Conservation (phyloP, 2,888 invertebrate species). For the Trachelus stipa region DNA sequence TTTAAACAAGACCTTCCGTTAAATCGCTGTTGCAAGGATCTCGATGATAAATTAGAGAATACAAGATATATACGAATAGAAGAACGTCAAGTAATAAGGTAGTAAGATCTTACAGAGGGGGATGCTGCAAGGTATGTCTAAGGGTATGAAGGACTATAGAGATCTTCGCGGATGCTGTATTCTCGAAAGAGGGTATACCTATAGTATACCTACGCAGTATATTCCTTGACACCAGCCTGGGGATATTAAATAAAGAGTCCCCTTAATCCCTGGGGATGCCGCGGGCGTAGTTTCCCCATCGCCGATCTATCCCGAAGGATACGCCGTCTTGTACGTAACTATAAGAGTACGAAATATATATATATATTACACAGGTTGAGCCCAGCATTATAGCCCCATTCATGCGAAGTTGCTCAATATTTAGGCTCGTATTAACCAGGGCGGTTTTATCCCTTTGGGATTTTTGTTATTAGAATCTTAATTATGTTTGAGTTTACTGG, state of each 20-base stretch:
- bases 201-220: slow-evolving; percentile 23
- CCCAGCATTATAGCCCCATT: slow-evolving; percentile 51
- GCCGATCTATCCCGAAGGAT: slow-evolving; percentile 25
- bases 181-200: background rate
- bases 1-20: background rate
- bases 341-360: background rate
- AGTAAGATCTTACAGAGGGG: background rate
- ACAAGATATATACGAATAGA: background rate
- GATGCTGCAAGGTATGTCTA: background rate
- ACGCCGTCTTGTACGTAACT: slow-evolving; percentile 37
- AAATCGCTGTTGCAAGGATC: background rate
- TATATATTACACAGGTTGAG: slow-evolving; percentile 16
- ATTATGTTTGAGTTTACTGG: slow-evolving; percentile 42
- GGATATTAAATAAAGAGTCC: slow-evolving; percentile 62
- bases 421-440: slow-evolving; percentile 43
- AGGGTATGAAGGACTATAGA: background rate
- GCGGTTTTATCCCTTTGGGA: slow-evolving; percentile 12
- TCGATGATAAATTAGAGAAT: background rate
- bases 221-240: slow-evolving; percentile 58
- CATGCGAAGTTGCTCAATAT: slow-evolving; percentile 55
- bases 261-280: slow-evolving; percentile 46
- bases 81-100: background rate
- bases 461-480: slow-evolving; percentile 41
- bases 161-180: background rate
- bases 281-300: slow-evolving; percentile 41